Percentiles rank a stretch among this genome's conserved stretches.
Conservation (phyloP, 2,113 vertebrate genomes). For the Octodon degus region DNA sequence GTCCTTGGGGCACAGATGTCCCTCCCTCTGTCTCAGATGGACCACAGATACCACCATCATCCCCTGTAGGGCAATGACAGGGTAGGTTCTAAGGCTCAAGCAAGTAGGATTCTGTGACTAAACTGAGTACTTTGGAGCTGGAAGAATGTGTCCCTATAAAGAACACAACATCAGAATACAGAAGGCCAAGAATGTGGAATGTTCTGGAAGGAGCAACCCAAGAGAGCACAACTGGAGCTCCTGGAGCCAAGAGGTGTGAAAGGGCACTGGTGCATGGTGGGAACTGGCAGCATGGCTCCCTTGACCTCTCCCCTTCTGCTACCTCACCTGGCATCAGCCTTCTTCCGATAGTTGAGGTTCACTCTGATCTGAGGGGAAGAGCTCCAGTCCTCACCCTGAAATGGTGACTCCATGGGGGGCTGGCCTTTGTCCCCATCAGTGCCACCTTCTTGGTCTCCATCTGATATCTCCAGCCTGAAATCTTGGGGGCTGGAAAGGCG, state of each 20-base stretch:
- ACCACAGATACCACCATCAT: not conserved
- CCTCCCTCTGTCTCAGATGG: not conserved
- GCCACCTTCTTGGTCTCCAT: conserved; percentile 75
- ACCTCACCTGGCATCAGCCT: conserved; percentile 78
- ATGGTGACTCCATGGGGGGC: conserved; percentile 83
- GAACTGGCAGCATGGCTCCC: not conserved
- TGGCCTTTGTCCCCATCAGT: conserved; percentile 47
- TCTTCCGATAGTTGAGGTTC: conserved; percentile 81
- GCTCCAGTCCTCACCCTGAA: conserved; percentile 82
- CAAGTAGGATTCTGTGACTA: not conserved
- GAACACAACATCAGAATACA: not conserved
- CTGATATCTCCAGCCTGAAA: conserved; percentile 81
- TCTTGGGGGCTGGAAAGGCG: not conserved
- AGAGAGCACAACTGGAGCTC: not conserved
- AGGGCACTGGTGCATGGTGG: not conserved
- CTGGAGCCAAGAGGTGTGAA: not conserved
- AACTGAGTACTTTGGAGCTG: not conserved
- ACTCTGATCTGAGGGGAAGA: conserved; percentile 83
- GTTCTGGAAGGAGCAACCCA: not conserved
- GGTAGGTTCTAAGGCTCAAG: not conserved
- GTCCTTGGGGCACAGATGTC: not conserved
- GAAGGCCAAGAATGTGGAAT: conserved; percentile 4
- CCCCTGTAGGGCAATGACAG: not conserved
- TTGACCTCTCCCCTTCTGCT: not conserved
- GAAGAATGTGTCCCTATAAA: not conserved